Evolutionary conservation across 2,888 invertebrate species (phyloP), one percentile per base, ranked within the genome.

Genomic region (Apodemia zela): DNA sequence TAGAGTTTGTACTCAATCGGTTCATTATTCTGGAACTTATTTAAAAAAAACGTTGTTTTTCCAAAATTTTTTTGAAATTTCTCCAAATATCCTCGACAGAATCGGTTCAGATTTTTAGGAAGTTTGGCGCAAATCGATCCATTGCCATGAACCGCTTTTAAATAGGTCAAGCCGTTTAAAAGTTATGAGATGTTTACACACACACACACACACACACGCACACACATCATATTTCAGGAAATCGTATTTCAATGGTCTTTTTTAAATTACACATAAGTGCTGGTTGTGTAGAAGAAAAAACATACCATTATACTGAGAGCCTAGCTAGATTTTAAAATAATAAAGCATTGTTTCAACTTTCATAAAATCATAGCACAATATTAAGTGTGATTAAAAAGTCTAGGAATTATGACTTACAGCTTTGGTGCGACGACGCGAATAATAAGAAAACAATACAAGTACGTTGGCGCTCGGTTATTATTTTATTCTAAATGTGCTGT

Each of bases 311-410:
- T 51, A 11, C 18, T 51, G 21, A 18, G 21, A 51, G 18, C 21
- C 17, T 11, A 18, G 51, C 51, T 51, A 51, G 18, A 21, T 49
- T 51, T 51, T 49, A 21, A 51, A 51, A 51, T 51, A 51, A 51
- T 51, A 51, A 51, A 51, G 51, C 51, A 51, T 51, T 51, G 51
- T n/a, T n/a, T n/a, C n/a, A n/a, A n/a, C n/a, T 51, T 51, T 8
- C n/a, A 51, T 51, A 51, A 21, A 51, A 51, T 51, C 51, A 38
- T 38, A 51, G 51, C 51, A 21, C 51, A 51, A 21, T 49, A 33
- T 33, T 38, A 51, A 51, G 21, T 51, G 51, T 51, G 51, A 51
- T 51, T 51, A 51, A 51, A 51, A 51, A 51, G 18, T 51, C 49
- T 49, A 17, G 49, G 10, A 18, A 49, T 10, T n/a, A 18, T 17